Conservation (phyloP, 2,113 vertebrate genomes). For the Anhinga rufa region DNA sequence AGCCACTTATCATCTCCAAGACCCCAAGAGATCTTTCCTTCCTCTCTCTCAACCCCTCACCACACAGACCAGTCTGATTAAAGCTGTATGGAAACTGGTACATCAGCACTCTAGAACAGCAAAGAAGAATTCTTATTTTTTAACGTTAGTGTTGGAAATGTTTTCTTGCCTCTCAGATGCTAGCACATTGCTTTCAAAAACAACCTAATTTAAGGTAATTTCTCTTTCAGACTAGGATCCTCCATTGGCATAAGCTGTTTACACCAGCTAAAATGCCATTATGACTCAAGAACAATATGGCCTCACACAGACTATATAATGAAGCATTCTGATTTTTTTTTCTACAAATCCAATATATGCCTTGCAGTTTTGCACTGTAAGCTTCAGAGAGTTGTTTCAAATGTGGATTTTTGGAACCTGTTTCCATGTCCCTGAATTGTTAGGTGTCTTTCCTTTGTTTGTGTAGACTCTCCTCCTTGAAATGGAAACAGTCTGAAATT, state of each 20-base stretch:
- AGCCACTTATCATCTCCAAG: background rate
- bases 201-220: constrained; percentile 20
- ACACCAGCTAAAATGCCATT: background rate
- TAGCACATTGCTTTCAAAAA: background rate
- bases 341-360: background rate
- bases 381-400: background rate
- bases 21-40: background rate
- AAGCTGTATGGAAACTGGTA: background rate
- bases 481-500: background rate
- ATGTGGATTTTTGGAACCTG: background rate
- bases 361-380: background rate
- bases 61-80: background rate
- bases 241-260: background rate
- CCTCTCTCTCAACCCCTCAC: background rate
- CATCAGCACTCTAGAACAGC: background rate
- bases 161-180: constrained; percentile 11
- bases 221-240: background rate
- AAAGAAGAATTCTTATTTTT: background rate
- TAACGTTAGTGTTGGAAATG: background rate
- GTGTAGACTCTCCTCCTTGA: background rate
- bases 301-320: background rate
- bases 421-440: background rate
- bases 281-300: background rate
- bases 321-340: background rate
- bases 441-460: background rate